Evolutionary conservation across 2,797 vertebrate species (phyloP), one percentile per base, ranked within the genome.

Genomic region (Naso thynnoides): DNA sequence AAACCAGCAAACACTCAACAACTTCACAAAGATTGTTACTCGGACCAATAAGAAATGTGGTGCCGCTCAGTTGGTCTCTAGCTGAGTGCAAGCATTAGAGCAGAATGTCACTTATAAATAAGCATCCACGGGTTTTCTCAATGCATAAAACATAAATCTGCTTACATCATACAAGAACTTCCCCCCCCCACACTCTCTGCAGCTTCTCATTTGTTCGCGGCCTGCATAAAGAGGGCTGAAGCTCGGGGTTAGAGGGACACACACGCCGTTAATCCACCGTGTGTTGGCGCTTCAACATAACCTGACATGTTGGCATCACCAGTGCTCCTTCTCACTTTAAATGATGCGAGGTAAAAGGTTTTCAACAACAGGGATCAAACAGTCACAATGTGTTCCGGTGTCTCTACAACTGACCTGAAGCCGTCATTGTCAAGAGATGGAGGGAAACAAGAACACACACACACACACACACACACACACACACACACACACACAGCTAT

Each of bases 141-240:
- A 66, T 67, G 67, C 73, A 70, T 57, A 76, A 15, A 68, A 82
- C 61, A 68, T n/a, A n/a, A n/a, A 72, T 54, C 60, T 69, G 65
- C 24, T 65, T 39, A 53, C 36, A 50, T 82, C 70, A 69, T 24
- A 76, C 68, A 39, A 45, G 21, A 21, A 82, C 47, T 75, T 64
- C 49, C 24, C 76, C 16, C 75, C 6, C 4, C 61, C 67, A 66
- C 4, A 61, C 27, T 29, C 68, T 59, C 59, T 88, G 87, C 84
- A 88, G 79, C 60, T 70, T 66, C n/a, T 72, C 63, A n/a, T 82
- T 63, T 19, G 57, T 59, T 70, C 9, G 71, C 68, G 39, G 72
- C 63, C 48, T n/a, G 61, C 47, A 11, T 24, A 72, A 61, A 60
- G 41, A 33, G 53, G 44, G 47, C 69, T 1, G 70, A 63, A 53